Evolutionary conservation across 2,797 vertebrate species (phyloP).

Genomic region (Diplodus sargus): DNA sequence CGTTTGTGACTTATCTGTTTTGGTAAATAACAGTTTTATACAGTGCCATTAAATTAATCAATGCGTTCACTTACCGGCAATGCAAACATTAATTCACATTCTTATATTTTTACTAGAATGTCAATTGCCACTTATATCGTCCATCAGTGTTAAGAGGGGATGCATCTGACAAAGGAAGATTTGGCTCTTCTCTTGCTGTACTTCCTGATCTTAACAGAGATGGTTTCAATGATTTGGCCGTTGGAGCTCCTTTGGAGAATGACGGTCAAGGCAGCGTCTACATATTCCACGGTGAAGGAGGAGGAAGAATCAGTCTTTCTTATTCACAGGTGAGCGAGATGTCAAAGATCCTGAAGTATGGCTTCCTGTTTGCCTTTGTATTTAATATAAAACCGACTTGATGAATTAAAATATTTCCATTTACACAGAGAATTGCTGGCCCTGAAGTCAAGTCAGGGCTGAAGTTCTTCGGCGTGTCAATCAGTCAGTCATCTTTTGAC

Average conservation of each 20-base stretch:
- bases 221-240: slow-evolving; percentile 76
- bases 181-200: slow-evolving; percentile 82
- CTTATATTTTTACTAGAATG: slow-evolving; percentile 48
- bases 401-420: not conserved
- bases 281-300: slow-evolving; percentile 77
- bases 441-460: slow-evolving; percentile 73
- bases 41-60: fast-evolving
- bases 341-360: not conserved
- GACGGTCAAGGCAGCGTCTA: slow-evolving; percentile 83
- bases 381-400: not conserved
- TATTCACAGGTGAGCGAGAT: slow-evolving; percentile 79
- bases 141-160: slow-evolving; percentile 66
- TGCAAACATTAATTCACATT: not conserved
- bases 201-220: slow-evolving; percentile 83
- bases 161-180: slow-evolving; percentile 70
- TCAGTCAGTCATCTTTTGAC: slow-evolving; percentile 84
- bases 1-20: slow-evolving; percentile 51
- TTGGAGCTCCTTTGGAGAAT: slow-evolving; percentile 87
- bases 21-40: slow-evolving; percentile 63
- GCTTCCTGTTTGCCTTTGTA: not conserved
- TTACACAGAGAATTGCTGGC: slow-evolving; percentile 77
- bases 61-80: fast-evolving
- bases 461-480: slow-evolving; percentile 84
- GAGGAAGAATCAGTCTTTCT: slow-evolving; percentile 37
- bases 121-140: slow-evolving; percentile 52